phyloP scores from a whole-genome alignment of 1,140 invertebrate genomes.

The Teleopsis dalmanni region DNA sequence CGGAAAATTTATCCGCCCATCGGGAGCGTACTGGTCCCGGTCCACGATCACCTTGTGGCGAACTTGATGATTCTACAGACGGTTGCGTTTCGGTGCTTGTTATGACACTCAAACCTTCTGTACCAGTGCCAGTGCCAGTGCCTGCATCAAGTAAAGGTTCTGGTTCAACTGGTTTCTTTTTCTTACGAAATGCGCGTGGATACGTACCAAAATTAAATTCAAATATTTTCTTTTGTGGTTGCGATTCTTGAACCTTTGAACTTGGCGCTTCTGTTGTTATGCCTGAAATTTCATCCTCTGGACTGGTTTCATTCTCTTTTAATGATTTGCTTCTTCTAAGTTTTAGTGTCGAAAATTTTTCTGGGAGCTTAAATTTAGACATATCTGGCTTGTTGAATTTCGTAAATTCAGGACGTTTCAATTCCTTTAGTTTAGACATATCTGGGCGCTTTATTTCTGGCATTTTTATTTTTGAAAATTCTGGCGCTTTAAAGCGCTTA shows the following conservation, averaged over 20 bases:
- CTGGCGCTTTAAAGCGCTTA: conserved; percentile 34
- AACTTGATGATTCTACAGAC: conserved; percentile 47
- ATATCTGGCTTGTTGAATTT: conserved; percentile 48
- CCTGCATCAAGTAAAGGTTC: conserved; percentile 20
- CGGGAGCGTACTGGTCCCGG: conserved; percentile 42
- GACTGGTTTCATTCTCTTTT: conserved; percentile 28
- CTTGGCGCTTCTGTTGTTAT: conserved; percentile 7
- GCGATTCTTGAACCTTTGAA: no score
- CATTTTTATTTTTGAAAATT: conserved; percentile 47
- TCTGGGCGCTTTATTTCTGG: conserved; percentile 55
- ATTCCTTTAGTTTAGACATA: conserved; percentile 50
- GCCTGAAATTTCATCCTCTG: conserved; percentile 15
- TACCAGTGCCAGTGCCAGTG: conserved; percentile 34
- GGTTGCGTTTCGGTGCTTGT: conserved; percentile 42
- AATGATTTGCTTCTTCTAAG: conserved; percentile 37
- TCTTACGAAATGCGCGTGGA: conserved; percentile 63
- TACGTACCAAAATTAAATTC: conserved; percentile 68
- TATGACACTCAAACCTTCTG: conserved; percentile 38
- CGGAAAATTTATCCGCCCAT: conserved; percentile 49
- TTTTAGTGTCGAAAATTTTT: conserved; percentile 44
- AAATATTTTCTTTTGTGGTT: conserved; percentile 49
- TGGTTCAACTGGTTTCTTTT: conserved; percentile 47
- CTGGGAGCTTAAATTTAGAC: conserved; percentile 55
- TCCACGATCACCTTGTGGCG: conserved; percentile 44
- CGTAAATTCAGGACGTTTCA: conserved; percentile 40